These are phyloP conservation scores for Cichladusa arquata DNA, from an alignment of 2,113 vertebrate species.

Conservation along the genomic window DNA sequence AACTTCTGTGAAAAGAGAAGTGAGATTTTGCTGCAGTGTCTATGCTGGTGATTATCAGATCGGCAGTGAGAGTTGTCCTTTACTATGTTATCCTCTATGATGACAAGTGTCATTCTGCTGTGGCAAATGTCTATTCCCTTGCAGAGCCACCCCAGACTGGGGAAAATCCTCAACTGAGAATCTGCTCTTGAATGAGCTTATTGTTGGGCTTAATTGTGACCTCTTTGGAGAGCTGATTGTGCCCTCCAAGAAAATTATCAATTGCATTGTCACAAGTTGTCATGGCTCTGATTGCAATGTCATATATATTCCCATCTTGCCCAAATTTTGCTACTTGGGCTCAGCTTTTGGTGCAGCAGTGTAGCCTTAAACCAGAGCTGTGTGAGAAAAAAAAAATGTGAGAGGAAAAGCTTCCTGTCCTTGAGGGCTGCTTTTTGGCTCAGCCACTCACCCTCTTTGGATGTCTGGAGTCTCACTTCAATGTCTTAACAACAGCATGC, in stretches of 20 bases:
- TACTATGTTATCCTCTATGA: neutral
- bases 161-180: neutral
- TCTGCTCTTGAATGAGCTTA: neutral
- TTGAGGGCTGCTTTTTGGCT: neutral
- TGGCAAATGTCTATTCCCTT: neutral
- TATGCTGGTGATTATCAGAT: neutral
- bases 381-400: neutral
- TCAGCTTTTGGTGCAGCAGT: neutral
- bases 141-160: neutral
- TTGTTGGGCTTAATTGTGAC: neutral
- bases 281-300: neutral
- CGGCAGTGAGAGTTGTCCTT: neutral
- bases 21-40: neutral
- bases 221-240: neutral
- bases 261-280: neutral
- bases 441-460: rapidly evolving
- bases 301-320: neutral
- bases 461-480: neutral
- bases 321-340: neutral
- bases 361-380: neutral
- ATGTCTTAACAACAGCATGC: neutral
- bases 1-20: neutral
- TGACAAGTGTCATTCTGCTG: neutral
- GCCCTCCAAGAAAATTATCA: neutral
- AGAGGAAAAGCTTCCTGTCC: neutral